phyloP scores from a whole-genome alignment of 2,888 invertebrate genomes.

The Athalia rosae region DNA sequence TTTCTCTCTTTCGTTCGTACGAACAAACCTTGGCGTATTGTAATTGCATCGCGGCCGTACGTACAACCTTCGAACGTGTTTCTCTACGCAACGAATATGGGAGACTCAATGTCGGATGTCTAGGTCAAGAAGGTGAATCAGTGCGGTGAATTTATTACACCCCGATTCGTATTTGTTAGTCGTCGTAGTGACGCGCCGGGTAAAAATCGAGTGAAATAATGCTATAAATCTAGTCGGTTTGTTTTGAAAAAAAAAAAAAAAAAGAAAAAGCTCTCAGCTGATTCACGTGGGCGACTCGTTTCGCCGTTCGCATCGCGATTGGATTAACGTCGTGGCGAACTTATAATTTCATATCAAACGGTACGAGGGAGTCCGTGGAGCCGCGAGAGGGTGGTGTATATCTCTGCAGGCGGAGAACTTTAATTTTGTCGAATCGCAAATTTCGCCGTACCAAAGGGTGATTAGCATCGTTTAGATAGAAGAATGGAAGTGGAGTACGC shows the following conservation, averaged over 20 bases:
- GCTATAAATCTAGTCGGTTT: background rate
- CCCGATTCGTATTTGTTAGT: background rate
- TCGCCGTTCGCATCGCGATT: background rate
- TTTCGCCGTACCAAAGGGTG: constrained; percentile 17
- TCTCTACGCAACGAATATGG: background rate
- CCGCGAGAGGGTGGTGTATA: background rate
- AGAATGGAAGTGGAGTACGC: constrained; percentile 21
- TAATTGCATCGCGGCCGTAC: no score
- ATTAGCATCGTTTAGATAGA: constrained; percentile 21
- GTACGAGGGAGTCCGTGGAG: background rate
- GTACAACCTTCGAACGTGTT: background rate
- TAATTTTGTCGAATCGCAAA: constrained; percentile 20
- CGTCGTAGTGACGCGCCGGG: no score
- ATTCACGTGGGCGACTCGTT: constrained; percentile 1
- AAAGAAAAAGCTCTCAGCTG: background rate
- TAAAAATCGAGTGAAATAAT: background rate
- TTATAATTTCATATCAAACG: background rate
- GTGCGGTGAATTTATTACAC: background rate
- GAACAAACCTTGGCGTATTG: no score
- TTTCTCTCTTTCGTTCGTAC: background rate
- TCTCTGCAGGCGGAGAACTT: background rate
- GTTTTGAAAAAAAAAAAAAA: no score
- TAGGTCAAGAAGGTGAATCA: constrained; percentile 15
- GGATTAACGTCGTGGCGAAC: background rate
- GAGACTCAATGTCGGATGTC: background rate